Evolutionary conservation across 1,140 invertebrate genomes (phyloP), one percentile per base, ranked within the genome.

Genomic region (Pogonus chalceus): DNA sequence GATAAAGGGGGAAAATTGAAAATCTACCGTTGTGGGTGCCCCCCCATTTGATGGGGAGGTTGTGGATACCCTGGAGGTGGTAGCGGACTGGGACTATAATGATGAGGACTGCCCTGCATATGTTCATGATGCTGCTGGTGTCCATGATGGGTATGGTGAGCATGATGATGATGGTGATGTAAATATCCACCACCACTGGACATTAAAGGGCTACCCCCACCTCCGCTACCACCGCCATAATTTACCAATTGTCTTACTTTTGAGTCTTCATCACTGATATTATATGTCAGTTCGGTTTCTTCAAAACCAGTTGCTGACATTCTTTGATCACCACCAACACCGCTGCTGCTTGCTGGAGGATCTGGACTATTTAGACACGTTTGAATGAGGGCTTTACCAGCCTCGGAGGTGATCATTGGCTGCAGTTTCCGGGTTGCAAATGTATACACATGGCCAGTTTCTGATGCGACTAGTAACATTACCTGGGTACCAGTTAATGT

Each of bases 381-480:
- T 74, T 99, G 96, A 65, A 99, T 99, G 47, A 99, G 79, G 46
- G 92, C 88, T 73, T 99, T 99, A 47, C 96, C 97, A 53, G 93
- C 92, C 67, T 99, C 96, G 62, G 92, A 96, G 14, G 93, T 97
- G 69, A 99, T 99, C 95, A 99, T 99, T 49, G 96, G 97, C 72
- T 99, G 95, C 37, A 99, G 78, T 73, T 99, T 99, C 52, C 93
- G 79, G 47, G 97, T 99, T 24, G 97, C 96, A 77, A 98, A 99
- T 48, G 97, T 99, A 76, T 99, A 99, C 60, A 99, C 96, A 76
- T 99, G 97, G 2, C 96, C 93, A 12, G 92, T 96, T 72, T 96
- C 93, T 26, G 90, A 93, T 23, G 92, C 93, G 52, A 96, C 93
- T 64, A 96, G 75, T 52, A 96, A 74, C 92, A 96, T 97, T 69